Base-by-base conservation (phyloP, 2,888 invertebrate genomes). In the Schrankia costaestrigalis region DNA sequence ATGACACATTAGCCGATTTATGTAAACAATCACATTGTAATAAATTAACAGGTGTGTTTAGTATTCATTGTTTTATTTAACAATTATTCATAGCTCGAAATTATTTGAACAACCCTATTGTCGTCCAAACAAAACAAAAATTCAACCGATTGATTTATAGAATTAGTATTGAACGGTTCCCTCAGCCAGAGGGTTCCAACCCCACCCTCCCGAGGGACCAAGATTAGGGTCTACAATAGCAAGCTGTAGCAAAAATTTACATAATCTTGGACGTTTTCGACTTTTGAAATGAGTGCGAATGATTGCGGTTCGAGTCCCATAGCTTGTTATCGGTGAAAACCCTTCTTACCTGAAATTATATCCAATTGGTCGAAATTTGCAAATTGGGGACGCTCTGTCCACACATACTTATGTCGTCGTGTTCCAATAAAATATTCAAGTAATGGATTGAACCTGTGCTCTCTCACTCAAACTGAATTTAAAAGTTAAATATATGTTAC, bases 231-330 rank as follows among this genome's bases (percentile, higher is more conserved):
- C 61, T 56, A 67, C 67, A 62, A 71, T 67, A 60, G 63, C 60
- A 56, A 61, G 68, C 65, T 64, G 71, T 61, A 69, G 68, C 68
- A 63, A 63, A 63, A 69, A 71, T 76, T 29, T 71, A 71, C 73
- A 73, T 75, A 67, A 69, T 69, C 69, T 67, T 62, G 27, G 36
- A 40, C 29, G 35, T 49, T 45, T 43, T 41, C 40, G 26, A 47
- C 35, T 56, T 52, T 50, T 46, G 37, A 41, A 46, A 50, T 38
- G 52, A 38, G 42, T 35, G 49, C 49, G 38, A 55, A 50, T 41
- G 50, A 50, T 53, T 53, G 50, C 33, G 56, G 47, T 46, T 42
- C 41, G 34, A 37, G 19, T 37, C 50, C 42, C 46, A 31, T 29
- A 35, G 40, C 38, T 44, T 41, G 48, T 55, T 48, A 44, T 43